Evolutionary conservation across 2,113 vertebrate species (phyloP), one percentile per base, ranked within the genome.

Genomic region (Procapra przewalskii): DNA sequence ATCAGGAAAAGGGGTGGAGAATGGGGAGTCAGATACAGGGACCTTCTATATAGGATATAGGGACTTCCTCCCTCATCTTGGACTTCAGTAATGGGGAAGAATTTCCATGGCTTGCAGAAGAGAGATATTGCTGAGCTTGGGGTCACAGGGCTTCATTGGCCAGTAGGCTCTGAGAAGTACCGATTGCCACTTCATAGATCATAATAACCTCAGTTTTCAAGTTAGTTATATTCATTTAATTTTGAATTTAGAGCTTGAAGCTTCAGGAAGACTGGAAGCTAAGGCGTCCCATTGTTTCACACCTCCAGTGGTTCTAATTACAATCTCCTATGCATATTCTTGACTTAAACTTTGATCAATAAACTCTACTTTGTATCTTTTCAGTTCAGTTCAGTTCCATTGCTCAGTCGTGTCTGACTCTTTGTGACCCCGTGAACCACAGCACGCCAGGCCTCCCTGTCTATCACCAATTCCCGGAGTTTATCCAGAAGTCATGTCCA

Each of bases 401-500:
- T 5, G 0, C 9, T 71, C 64, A 36, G 64, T 71, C 0, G 2
- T 36, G 64, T 71, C 19, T 0, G 8, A 71, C 64, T 71, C 64
- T 71, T 36, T 71, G 64, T 0, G 5, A 71, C n/a, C n/a, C n/a
- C 19, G 6, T 23, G n/a, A 36, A 71, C n/a, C 9, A 0, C 64
- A 71, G n/a, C 19, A 36, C 2, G 0, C n/a, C 64, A 71, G n/a
- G 9, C n/a, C n/a, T 71, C 64, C 19, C 64, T 71, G 9, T 36
- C 64, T 3, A 12, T 36, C 19, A 36, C 64, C n/a, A 36, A 12
- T 4, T 71, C n/a, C n/a, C 0, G 0, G 64, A 71, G n/a, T 71
- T 36, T 36, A 71, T 21, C 64, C 1, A 23, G 36, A 23, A 67
- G 17, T 67, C 64, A 36, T 11, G 17, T 36, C 64, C 33, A 21